Conservation (phyloP, 2,888 invertebrate genomes). For the Apantesis nais region DNA sequence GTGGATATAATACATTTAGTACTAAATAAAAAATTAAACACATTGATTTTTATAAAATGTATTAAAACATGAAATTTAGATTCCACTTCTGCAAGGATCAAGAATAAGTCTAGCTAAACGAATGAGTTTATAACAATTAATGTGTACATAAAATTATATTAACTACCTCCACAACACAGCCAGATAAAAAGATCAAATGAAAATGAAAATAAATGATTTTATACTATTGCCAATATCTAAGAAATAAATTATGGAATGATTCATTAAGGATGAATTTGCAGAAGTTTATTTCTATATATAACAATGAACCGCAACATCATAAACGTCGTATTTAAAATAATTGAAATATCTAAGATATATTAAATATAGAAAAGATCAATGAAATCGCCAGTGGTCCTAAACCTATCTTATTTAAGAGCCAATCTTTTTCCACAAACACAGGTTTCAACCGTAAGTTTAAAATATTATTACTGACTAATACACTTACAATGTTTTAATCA, state of each 20-base stretch:
- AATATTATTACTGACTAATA: no score
- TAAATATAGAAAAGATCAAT: background rate
- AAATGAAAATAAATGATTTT: slow-evolving; percentile 33
- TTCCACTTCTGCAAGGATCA: slow-evolving; percentile 62
- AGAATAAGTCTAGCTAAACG: slow-evolving; percentile 52
- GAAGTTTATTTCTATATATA: background rate
- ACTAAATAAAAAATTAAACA: slow-evolving; percentile 19
- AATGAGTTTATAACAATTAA: slow-evolving; percentile 46
- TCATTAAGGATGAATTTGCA: background rate
- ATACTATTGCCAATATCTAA: slow-evolving; percentile 27
- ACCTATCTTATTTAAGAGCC: background rate
- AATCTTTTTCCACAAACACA: background rate
- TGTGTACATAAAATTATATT: slow-evolving; percentile 29
- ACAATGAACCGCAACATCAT: background rate
- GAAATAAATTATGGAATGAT: background rate
- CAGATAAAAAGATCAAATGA: slow-evolving; percentile 42
- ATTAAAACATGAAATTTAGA: slow-evolving; percentile 80
- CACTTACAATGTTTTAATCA: no score
- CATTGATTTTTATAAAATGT: slow-evolving; percentile 75
- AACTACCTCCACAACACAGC: slow-evolving; percentile 44
- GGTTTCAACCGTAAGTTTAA: slow-evolving; percentile 4
- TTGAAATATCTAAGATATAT: background rate
- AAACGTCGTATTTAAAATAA: background rate
- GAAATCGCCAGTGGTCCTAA: background rate
- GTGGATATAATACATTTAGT: background rate